phyloP scores from a whole-genome alignment of 92 coral and sea anemone genomes.

The Palythoa grandis region DNA sequence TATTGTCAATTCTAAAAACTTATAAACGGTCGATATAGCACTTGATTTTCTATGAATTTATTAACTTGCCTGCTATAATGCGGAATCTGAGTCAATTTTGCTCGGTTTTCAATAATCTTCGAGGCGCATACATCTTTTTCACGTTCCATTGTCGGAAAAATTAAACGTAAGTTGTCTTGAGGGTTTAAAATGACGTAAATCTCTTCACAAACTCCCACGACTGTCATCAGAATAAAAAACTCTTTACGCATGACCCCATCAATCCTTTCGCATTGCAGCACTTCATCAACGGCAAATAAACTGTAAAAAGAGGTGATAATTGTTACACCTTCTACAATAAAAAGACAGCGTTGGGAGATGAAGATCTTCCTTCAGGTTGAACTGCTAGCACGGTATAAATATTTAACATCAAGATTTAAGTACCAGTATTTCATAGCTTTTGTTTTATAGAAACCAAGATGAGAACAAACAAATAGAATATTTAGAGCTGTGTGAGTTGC shows the following conservation, averaged over 20 bases:
- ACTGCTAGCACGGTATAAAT: no score
- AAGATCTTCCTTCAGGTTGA: no score
- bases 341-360: no score
- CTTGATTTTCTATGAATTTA: background rate
- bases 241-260: slow-evolving; percentile 50
- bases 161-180: background rate
- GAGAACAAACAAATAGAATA: no score
- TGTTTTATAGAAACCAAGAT: no score
- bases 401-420: no score
- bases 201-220: slow-evolving; percentile 32
- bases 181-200: background rate
- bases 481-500: no score
- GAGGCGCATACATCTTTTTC: background rate
- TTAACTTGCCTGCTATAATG: slow-evolving; percentile 23
- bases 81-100: background rate
- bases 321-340: background rate
- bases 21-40: no score
- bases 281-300: slow-evolving; percentile 16
- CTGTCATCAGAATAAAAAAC: slow-evolving; percentile 37
- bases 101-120: background rate
- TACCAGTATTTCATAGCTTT: no score
- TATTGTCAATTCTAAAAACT: no score
- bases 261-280: slow-evolving; percentile 5
- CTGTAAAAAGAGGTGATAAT: background rate
- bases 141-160: background rate